Evolutionary conservation across 2,797 vertebrate genomes (phyloP).

Genomic region (Eremophila alpestris): DNA sequence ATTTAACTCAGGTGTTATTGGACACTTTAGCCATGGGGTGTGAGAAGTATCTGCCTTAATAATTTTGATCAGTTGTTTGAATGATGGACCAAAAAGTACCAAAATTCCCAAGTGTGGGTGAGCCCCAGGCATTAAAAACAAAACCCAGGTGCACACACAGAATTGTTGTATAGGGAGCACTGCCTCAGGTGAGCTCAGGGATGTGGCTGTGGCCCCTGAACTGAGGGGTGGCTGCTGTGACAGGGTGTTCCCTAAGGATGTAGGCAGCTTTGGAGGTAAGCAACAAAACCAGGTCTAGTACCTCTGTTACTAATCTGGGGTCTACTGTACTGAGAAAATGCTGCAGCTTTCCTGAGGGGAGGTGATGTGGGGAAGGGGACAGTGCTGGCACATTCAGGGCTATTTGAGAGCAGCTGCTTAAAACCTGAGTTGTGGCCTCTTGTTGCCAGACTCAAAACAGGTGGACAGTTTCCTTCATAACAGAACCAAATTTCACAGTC

Average conservation of each 20-base stretch:
- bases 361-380: not conserved
- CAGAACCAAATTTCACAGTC: not conserved
- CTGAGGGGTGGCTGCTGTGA: not conserved
- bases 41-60: not conserved
- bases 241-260: rapidly evolving
- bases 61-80: not conserved
- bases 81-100: not conserved
- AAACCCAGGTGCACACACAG: not conserved
- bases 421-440: not conserved
- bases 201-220: not conserved
- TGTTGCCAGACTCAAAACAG: not conserved
- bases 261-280: not conserved
- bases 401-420: not conserved
- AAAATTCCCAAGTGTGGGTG: not conserved
- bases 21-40: not conserved
- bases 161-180: not conserved
- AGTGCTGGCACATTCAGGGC: not conserved
- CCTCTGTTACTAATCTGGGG: not conserved
- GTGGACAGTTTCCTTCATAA: not conserved
- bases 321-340: not conserved
- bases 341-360: not conserved
- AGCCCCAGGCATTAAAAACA: not conserved
- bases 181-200: not conserved
- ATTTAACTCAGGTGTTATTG: not conserved
- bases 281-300: not conserved